These are phyloP conservation scores for Thripadectes ignobilis DNA, from an alignment of 2,797 vertebrate genomes.

Conservation along the genomic window DNA sequence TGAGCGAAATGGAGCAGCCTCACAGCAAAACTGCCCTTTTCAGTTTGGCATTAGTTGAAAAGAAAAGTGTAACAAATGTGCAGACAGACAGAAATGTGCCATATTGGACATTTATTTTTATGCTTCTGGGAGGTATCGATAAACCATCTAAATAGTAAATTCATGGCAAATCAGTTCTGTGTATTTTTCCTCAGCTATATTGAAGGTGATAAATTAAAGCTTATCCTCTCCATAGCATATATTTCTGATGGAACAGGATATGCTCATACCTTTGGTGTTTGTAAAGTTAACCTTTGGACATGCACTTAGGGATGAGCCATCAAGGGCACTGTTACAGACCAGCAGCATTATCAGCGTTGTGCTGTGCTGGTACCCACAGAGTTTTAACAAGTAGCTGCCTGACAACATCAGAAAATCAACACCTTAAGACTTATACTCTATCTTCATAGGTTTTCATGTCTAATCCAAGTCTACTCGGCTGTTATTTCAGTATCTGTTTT, in stretches of 20 bases:
- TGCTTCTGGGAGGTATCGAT: neutral
- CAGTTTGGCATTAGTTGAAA: neutral
- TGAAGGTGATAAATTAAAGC: neutral
- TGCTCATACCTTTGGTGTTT: neutral
- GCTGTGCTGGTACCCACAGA: neutral
- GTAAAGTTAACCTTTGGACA: neutral
- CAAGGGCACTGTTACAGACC: neutral
- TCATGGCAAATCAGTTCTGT: neutral
- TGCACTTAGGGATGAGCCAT: neutral
- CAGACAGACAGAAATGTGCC: neutral
- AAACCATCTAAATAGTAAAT: neutral
- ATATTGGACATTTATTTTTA: neutral
- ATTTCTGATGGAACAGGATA: neutral
- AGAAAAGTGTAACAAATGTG: neutral
- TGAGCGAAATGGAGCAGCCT: neutral
- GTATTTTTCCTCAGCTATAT: neutral
- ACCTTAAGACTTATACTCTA: neutral
- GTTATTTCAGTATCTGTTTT: slow-evolving; percentile 46
- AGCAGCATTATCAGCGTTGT: neutral
- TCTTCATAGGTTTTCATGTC: neutral
- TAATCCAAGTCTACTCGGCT: neutral
- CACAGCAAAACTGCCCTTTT: neutral
- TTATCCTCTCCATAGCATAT: neutral
- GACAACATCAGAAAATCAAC: neutral
- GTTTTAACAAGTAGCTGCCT: neutral